Evolutionary conservation across 2,113 vertebrate genomes (phyloP).

Genomic region (Spermophilus dauricus): DNA sequence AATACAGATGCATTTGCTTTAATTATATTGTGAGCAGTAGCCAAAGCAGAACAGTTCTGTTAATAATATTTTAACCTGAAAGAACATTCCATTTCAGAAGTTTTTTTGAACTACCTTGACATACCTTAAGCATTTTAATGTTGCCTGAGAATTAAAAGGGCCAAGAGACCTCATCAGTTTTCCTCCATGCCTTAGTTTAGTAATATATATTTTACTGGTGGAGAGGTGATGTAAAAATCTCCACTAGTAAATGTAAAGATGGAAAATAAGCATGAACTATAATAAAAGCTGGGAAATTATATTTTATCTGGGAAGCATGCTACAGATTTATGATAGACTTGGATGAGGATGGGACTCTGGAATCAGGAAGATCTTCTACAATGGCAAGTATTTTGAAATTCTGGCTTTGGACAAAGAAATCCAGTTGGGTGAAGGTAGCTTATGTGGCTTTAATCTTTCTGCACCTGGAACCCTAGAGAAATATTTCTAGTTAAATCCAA

Average conservation of each 20-base stretch:
- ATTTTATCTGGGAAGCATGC: neutral
- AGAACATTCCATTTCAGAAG: neutral
- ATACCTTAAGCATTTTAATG: neutral
- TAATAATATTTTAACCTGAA: neutral
- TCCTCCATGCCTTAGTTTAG: neutral
- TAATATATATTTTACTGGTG: neutral
- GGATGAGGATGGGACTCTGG: neutral
- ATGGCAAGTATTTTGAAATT: neutral
- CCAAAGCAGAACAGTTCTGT: conserved; percentile 31
- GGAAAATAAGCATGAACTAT: neutral
- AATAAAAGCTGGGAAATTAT: neutral
- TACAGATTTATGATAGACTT: neutral
- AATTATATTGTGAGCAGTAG: neutral
- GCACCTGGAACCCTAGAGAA: neutral
- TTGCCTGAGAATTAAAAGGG: neutral
- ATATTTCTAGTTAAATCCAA: neutral
- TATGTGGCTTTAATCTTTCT: neutral
- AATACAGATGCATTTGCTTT: conserved; percentile 7
- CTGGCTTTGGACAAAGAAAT: neutral
- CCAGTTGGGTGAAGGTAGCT: neutral
- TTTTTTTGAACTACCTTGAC: conserved; percentile 1
- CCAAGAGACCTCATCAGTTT: neutral
- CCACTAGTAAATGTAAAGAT: neutral
- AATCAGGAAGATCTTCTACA: neutral
- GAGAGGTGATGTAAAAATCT: neutral